A percentile compares a stretch with the other conserved stretches of the same genome.
Conservation (phyloP, 1,140 invertebrate genomes). For the Neotoxoptera formosana region DNA sequence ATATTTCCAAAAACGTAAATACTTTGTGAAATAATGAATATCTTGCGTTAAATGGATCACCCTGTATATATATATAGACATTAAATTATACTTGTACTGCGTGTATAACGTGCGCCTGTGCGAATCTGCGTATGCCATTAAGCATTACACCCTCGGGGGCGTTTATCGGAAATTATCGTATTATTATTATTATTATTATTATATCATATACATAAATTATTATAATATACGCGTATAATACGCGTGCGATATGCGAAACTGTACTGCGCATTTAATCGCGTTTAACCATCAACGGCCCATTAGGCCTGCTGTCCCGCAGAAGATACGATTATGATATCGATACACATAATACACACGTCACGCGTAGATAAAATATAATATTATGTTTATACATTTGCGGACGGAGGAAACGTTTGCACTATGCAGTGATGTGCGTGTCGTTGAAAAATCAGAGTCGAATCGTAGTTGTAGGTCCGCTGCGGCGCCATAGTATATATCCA, state of each 20-base stretch:
- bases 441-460: not conserved
- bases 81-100: no score
- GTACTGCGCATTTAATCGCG: not conserved
- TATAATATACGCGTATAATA: no score
- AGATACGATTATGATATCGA: not conserved
- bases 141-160: conserved; percentile 29
- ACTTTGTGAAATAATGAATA: no score
- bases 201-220: not conserved
- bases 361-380: not conserved
- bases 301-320: not conserved
- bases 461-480: not conserved
- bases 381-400: not conserved
- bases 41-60: no score
- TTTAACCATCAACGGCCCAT: conserved; percentile 43
- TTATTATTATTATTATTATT: not conserved
- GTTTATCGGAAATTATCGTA: conserved; percentile 45
- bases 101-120: not conserved
- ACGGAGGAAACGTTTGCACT: not conserved
- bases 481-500: no score
- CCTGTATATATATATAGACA: not conserved
- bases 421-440: not conserved
- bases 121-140: conserved; percentile 5
- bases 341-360: not conserved
- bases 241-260: not conserved
- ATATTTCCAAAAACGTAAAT: no score